phyloP scores from a whole-genome alignment of 2,888 invertebrate species.

The Caenorhabditis uteleia region DNA sequence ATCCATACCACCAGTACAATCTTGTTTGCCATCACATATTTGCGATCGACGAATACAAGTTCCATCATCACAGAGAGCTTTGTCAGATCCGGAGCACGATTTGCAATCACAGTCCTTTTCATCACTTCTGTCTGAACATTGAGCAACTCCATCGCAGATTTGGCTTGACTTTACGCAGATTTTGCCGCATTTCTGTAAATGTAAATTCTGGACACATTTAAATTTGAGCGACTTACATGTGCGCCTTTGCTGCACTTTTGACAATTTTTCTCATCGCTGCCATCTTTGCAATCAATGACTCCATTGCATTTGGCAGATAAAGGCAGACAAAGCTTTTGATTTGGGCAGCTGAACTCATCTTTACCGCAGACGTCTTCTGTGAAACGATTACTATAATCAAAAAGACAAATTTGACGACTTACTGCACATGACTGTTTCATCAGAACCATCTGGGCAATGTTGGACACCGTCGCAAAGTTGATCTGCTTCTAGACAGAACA shows the following conservation, averaged over 20 bases:
- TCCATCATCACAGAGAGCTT: constrained; percentile 54
- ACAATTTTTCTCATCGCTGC: constrained; percentile 47
- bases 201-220: not conserved
- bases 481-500: constrained; percentile 31
- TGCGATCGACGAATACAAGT: constrained; percentile 50
- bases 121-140: constrained; percentile 57
- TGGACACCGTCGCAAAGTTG: constrained; percentile 54
- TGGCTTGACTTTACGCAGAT: constrained; percentile 47
- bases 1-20: constrained; percentile 59
- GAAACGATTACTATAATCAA: not conserved
- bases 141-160: constrained; percentile 57
- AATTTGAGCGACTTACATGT: constrained; percentile 21
- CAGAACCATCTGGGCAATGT: constrained; percentile 55
- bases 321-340: constrained; percentile 38
- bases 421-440: constrained; percentile 44
- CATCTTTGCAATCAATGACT: constrained; percentile 41
- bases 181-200: constrained; percentile 49
- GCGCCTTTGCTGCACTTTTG: constrained; percentile 37
- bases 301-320: constrained; percentile 42
- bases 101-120: constrained; percentile 58
- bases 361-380: constrained; percentile 31
- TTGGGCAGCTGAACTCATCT: constrained; percentile 34
- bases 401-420: not conserved
- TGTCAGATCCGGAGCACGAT: constrained; percentile 51
- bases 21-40: constrained; percentile 57